A percentile compares a stretch with the other conserved stretches of the same genome.
phyloP scores from a whole-genome alignment of 2,888 invertebrate species.

The Adelognathus sp. region DNA sequence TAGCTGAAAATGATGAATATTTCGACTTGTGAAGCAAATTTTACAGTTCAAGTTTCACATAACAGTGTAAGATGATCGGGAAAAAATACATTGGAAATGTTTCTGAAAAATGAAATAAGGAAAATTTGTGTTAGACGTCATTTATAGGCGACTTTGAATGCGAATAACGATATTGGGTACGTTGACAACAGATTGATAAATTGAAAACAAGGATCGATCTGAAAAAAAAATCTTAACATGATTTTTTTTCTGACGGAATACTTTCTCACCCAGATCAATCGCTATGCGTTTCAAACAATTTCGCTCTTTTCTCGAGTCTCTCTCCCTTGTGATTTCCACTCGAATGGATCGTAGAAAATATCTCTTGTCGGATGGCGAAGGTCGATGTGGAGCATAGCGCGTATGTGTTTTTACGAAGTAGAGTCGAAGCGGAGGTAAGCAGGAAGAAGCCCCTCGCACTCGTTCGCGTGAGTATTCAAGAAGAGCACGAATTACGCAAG shows the following conservation, averaged over 20 bases:
- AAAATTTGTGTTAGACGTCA: too few relatives aligned
- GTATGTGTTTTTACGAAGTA: neutral
- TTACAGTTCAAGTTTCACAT: too few relatives aligned
- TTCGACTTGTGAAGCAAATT: too few relatives aligned
- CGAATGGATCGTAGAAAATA: constrained; percentile 69
- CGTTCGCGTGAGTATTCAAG: constrained; percentile 6
- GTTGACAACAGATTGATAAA: too few relatives aligned
- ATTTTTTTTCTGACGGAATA: neutral
- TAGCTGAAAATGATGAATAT: too few relatives aligned
- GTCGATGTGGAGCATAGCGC: neutral
- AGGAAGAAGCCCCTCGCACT: neutral
- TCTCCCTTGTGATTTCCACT: constrained; percentile 76
- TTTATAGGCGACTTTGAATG: too few relatives aligned
- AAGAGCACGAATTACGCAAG: constrained; percentile 76
- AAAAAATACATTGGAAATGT: too few relatives aligned
- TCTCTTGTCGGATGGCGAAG: constrained; percentile 58
- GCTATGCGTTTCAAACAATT: constrained; percentile 23
- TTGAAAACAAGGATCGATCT: too few relatives aligned
- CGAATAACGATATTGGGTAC: too few relatives aligned
- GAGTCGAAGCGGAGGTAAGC: constrained; percentile 11
- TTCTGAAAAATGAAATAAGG: too few relatives aligned
- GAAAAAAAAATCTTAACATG: too few relatives aligned
- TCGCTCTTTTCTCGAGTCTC: constrained; percentile 7
- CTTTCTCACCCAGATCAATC: neutral
- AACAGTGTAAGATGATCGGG: too few relatives aligned